Evolutionary conservation across 2,888 invertebrate species (phyloP).

Genomic region (Trissoscelio sp.): DNA sequence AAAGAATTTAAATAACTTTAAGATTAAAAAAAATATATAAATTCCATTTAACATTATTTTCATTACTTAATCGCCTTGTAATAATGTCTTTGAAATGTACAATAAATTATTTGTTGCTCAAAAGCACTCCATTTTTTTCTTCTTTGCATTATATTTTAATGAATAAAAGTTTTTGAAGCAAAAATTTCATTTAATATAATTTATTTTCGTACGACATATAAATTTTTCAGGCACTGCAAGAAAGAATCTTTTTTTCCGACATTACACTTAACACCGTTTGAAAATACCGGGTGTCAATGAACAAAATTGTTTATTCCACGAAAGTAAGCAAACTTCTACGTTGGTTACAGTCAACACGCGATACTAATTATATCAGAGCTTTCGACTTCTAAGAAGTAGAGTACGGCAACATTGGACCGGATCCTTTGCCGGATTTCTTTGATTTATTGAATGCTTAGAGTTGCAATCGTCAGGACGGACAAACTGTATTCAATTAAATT

Average conservation of each 20-base stretch:
- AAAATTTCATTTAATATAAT: background rate
- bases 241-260: background rate
- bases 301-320: slow-evolving; percentile 73
- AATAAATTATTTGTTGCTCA: too few species aligned
- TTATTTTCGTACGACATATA: slow-evolving; percentile 1
- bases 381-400: slow-evolving; percentile 78
- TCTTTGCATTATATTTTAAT: background rate
- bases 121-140: too few species aligned
- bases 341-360: slow-evolving; percentile 75
- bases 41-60: too few species aligned
- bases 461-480: slow-evolving; percentile 45
- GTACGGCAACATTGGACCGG: slow-evolving; percentile 54
- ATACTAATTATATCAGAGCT: slow-evolving; percentile 81
- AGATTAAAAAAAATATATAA: too few species aligned
- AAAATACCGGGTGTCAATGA: slow-evolving; percentile 30
- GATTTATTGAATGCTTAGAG: slow-evolving; percentile 65
- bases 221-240: background rate
- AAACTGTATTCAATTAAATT: slow-evolving; percentile 65
- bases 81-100: too few species aligned
- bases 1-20: too few species aligned
- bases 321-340: slow-evolving; percentile 45
- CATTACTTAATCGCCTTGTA: too few species aligned
- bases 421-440: slow-evolving; percentile 66
- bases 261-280: slow-evolving; percentile 9
- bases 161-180: background rate